Percentiles rank a stretch among this genome's conserved stretches.
Evolutionary conservation across 2,888 invertebrate genomes (phyloP).

Genomic region (Eristalis pertinax): DNA sequence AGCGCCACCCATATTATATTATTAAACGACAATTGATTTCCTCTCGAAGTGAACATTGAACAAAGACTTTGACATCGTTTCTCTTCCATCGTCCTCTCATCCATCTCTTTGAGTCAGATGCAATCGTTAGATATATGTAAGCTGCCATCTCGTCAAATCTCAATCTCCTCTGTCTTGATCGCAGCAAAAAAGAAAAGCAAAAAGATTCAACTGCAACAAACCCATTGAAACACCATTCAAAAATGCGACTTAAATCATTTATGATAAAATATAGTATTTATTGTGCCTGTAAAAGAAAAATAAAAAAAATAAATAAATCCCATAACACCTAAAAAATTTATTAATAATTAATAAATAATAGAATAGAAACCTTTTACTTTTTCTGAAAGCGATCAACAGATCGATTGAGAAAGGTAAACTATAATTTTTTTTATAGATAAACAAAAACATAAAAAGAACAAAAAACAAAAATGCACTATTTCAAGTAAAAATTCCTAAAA

Average conservation of each 20-base stretch:
- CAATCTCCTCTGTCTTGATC: constrained; percentile 18
- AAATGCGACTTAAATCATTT: constrained; percentile 51
- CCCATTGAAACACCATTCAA: constrained; percentile 14
- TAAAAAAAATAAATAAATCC: constrained; percentile 41
- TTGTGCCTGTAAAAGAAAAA: constrained; percentile 59
- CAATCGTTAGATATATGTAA: no score
- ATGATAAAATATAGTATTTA: constrained; percentile 62
- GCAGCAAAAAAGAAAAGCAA: constrained; percentile 20
- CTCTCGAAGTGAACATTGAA: no score
- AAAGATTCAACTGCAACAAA: not conserved
- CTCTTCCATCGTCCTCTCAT: no score
- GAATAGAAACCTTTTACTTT: constrained; percentile 3
- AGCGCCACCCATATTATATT: no score
- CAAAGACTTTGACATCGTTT: no score
- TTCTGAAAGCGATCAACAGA: not conserved
- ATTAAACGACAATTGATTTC: no score
- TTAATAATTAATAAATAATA: constrained; percentile 35
- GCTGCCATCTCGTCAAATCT: not conserved
- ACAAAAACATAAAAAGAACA: constrained; percentile 6
- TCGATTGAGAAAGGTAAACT: constrained; percentile 29
- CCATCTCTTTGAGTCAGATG: no score
- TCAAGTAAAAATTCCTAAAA: constrained; percentile 56
- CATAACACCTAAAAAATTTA: constrained; percentile 54
- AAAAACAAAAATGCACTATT: constrained; percentile 46
- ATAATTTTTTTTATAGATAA: constrained; percentile 24